A percentile compares a stretch with the other conserved stretches of the same genome.
phyloP scores from a whole-genome alignment of 2,888 invertebrate genomes.

The Globia sparganii region DNA sequence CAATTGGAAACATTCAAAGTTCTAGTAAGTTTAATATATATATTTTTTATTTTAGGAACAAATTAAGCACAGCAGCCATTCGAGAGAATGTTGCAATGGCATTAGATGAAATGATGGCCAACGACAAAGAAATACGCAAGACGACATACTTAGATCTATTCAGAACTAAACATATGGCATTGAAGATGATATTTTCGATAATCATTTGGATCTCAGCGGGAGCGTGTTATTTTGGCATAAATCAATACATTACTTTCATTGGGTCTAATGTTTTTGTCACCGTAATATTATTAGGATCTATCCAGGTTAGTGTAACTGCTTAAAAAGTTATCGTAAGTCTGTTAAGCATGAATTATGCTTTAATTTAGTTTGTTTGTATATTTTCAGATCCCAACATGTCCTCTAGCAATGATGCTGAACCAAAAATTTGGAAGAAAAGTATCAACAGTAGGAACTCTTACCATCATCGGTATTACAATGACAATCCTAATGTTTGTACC shows the following conservation, averaged over 20 bases:
- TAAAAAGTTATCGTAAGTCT: background rate
- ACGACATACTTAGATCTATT: slow-evolving; percentile 74
- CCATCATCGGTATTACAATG: slow-evolving; percentile 70
- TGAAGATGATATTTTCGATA: slow-evolving; percentile 65
- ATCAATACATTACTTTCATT: slow-evolving; percentile 76
- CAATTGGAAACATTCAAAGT: background rate
- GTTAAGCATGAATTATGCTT: background rate
- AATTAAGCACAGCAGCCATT: slow-evolving; percentile 68
- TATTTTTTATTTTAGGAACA: slow-evolving; percentile 70
- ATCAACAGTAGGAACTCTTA: slow-evolving; percentile 64
- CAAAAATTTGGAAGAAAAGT: slow-evolving; percentile 72
- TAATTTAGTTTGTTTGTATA: background rate
- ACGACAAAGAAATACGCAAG: slow-evolving; percentile 60
- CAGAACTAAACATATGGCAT: slow-evolving; percentile 66
- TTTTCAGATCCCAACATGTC: slow-evolving; percentile 72
- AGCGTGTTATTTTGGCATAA: slow-evolving; percentile 76
- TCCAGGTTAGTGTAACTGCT: slow-evolving; percentile 66
- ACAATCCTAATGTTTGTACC: slow-evolving; percentile 70
- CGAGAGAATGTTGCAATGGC: slow-evolving; percentile 69
- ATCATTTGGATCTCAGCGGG: slow-evolving; percentile 71
- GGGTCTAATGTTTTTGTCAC: slow-evolving; percentile 73
- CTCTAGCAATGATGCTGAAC: slow-evolving; percentile 72
- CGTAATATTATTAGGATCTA: slow-evolving; percentile 73
- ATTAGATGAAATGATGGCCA: slow-evolving; percentile 67
- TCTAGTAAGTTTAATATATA: background rate